Evolutionary conservation across 2,797 vertebrate species (phyloP).

Genomic region (Mormyrus proboscirostris): DNA sequence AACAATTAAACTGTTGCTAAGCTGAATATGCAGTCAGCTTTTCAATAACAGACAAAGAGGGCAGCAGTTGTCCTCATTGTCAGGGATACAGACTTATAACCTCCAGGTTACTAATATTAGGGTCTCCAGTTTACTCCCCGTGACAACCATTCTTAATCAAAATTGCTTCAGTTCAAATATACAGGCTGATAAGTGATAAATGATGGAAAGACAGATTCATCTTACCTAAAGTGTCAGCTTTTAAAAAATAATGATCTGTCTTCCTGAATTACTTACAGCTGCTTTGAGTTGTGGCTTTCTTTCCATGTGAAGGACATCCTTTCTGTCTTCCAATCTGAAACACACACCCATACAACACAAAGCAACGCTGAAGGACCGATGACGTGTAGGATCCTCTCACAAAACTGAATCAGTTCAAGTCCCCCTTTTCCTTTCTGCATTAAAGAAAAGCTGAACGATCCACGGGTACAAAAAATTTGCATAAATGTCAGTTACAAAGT

Average conservation of each 20-base stretch:
- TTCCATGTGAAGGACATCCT: constrained; percentile 67
- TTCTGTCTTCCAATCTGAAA: constrained; percentile 78
- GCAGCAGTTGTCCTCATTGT: no score
- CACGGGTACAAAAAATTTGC: not conserved
- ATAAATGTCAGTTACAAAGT: not conserved
- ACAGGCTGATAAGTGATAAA: not conserved
- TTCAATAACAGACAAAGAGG: not conserved
- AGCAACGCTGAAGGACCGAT: not conserved
- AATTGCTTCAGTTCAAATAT: not conserved
- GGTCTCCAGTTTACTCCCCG: not conserved
- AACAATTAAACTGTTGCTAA: not conserved
- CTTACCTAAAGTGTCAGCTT: not conserved
- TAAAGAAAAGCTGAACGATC: not conserved
- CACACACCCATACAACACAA: not conserved
- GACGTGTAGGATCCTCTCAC: not conserved
- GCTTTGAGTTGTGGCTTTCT: constrained; percentile 62
- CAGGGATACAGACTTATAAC: not conserved
- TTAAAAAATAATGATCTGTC: not conserved
- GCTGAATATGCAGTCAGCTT: not conserved
- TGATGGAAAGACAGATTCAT: not conserved
- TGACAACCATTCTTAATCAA: not conserved
- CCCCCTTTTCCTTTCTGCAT: not conserved
- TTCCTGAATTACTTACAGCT: constrained; percentile 63
- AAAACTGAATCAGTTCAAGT: not conserved
- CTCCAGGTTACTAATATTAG: not conserved